These are phyloP conservation scores for Chironomus riparius DNA, from an alignment of 2,888 invertebrate genomes.

Conservation along the genomic window DNA sequence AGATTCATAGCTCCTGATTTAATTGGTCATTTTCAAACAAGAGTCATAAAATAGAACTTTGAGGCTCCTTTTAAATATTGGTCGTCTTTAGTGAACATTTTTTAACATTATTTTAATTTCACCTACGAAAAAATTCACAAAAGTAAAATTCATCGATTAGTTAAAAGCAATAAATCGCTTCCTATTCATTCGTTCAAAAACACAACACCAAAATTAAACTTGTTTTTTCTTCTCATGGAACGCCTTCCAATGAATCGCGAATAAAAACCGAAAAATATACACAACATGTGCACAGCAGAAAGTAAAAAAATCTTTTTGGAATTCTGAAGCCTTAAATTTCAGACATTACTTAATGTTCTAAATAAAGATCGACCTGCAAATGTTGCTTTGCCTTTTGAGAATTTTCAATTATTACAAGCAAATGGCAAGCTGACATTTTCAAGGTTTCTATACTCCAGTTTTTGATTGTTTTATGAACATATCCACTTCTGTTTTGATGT, in stretches of 20 bases:
- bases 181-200: background rate
- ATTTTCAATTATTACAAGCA: background rate
- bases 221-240: background rate
- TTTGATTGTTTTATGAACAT: slow-evolving; percentile 12
- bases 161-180: no score
- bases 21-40: no score
- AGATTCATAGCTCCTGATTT: no score
- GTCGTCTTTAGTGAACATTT: no score
- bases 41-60: no score
- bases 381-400: background rate
- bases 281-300: slow-evolving; percentile 22
- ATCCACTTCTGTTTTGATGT: slow-evolving; percentile 7
- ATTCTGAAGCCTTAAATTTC: background rate
- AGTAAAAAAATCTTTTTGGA: background rate
- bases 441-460: slow-evolving; percentile 21
- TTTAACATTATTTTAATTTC: no score
- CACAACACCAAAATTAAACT: background rate
- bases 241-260: slow-evolving; percentile 1
- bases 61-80: no score
- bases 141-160: no score
- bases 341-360: background rate
- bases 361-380: slow-evolving; percentile 1
- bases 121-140: no score
- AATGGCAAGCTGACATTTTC: slow-evolving; percentile 15
- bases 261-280: background rate